Evolutionary conservation across 2,113 vertebrate species (phyloP).

Genomic region (Fukomys damarensis): DNA sequence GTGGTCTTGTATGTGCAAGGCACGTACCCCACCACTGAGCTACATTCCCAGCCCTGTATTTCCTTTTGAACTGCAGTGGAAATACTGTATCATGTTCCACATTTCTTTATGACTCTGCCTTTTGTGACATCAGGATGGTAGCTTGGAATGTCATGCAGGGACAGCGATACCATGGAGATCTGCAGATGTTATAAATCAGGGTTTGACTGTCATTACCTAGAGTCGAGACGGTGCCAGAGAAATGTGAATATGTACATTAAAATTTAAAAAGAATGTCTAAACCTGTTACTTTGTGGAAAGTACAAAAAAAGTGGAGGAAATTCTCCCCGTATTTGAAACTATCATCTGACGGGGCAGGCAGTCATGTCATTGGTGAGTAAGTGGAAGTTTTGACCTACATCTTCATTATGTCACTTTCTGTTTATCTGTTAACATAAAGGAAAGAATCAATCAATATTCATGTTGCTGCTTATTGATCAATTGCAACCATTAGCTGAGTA

Average conservation of each 20-base stretch:
- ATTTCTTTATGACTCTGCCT: background rate
- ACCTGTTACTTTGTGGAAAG: background rate
- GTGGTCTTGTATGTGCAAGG: too few species aligned
- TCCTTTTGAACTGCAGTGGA: background rate
- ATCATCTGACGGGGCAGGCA: background rate
- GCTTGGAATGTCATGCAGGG: background rate
- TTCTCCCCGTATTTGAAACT: background rate
- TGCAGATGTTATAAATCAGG: background rate
- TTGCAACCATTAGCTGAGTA: background rate
- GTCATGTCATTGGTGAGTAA: background rate
- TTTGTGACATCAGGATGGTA: background rate
- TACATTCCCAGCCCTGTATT: background rate
- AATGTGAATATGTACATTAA: background rate
- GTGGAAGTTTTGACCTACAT: background rate
- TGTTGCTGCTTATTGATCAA: background rate
- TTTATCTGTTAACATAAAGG: background rate
- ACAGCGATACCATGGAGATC: background rate
- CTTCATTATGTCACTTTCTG: background rate
- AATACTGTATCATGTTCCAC: fast-evolving
- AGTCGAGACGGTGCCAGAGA: background rate
- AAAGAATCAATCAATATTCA: background rate
- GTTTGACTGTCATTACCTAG: background rate
- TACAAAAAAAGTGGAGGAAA: background rate
- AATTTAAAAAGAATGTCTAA: background rate
- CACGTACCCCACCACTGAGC: too few species aligned